Evolutionary conservation across 1,140 invertebrate genomes (phyloP).

Genomic region (Monomorium pharaonis): DNA sequence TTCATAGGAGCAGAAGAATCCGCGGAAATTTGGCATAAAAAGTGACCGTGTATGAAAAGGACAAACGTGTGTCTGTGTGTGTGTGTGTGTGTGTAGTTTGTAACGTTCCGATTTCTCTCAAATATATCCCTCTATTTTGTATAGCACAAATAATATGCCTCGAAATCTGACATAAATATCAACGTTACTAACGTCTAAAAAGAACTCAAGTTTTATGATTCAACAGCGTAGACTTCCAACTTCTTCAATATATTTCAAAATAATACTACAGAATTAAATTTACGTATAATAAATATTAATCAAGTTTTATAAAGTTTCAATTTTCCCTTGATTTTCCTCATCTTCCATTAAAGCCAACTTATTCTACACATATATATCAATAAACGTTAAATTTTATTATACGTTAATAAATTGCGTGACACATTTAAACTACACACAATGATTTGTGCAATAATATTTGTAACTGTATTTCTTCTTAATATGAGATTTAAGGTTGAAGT

Average conservation of each 20-base stretch:
- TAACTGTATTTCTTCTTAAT: neutral
- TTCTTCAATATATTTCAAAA: neutral
- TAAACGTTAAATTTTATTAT: neutral
- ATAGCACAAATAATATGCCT: neutral
- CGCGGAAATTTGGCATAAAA: neutral
- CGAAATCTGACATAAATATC: neutral
- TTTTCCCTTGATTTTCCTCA: neutral
- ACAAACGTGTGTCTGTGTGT: too few relatives aligned
- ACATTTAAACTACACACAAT: neutral
- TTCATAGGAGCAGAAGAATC: neutral
- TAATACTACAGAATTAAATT: neutral
- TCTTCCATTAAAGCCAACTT: neutral
- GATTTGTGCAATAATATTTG: neutral
- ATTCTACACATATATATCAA: neutral
- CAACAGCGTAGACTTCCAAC: neutral
- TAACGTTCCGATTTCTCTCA: neutral
- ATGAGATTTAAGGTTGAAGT: neutral
- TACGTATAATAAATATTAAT: neutral
- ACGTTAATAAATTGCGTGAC: neutral
- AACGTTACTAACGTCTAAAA: neutral
- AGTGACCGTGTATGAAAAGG: too few relatives aligned
- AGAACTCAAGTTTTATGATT: neutral
- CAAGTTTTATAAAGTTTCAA: neutral
- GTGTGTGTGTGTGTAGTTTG: too few relatives aligned
- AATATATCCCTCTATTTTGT: neutral